Evolutionary conservation across 2,888 invertebrate genomes (phyloP).

Genomic region (Acanthosepion esculentum): DNA sequence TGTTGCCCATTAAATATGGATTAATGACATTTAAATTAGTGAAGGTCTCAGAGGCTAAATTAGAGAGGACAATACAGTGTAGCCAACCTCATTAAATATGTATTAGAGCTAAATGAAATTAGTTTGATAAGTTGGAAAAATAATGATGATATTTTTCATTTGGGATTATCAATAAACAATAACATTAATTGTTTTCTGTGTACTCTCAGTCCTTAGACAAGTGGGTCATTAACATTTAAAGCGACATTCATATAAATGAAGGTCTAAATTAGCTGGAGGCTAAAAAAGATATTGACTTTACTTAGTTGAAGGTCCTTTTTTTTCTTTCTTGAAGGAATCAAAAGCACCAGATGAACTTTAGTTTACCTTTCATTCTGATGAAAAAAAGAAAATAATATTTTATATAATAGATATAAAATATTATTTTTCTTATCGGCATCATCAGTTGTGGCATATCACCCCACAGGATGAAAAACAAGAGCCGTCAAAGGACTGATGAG

Average conservation of each 20-base stretch:
- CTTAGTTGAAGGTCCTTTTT: not conserved
- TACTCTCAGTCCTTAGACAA: not conserved
- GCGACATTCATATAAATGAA: not conserved
- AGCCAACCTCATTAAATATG: not conserved
- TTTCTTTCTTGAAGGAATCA: not conserved
- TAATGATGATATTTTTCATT: constrained; percentile 18
- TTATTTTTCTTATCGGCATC: too few relatives aligned
- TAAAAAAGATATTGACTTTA: not conserved
- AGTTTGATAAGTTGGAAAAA: constrained; percentile 8
- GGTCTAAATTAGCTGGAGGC: not conserved
- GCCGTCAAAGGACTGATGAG: too few relatives aligned
- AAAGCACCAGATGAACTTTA: too few relatives aligned
- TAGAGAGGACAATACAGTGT: not conserved
- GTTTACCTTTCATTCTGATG: too few relatives aligned
- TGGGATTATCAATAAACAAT: constrained; percentile 33
- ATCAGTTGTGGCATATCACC: too few relatives aligned
- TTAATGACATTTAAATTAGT: constrained; percentile 33
- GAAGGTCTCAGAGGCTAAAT: not conserved
- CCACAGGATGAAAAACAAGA: too few relatives aligned
- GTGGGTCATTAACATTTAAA: not conserved
- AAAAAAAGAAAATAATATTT: too few relatives aligned
- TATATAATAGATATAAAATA: too few relatives aligned
- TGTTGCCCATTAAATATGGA: not conserved
- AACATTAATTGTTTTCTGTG: constrained; percentile 6
- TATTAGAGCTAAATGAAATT: not conserved